These are phyloP conservation scores for Brachyopa scutellaris DNA, from an alignment of 2,888 invertebrate species.

Conservation along the genomic window DNA sequence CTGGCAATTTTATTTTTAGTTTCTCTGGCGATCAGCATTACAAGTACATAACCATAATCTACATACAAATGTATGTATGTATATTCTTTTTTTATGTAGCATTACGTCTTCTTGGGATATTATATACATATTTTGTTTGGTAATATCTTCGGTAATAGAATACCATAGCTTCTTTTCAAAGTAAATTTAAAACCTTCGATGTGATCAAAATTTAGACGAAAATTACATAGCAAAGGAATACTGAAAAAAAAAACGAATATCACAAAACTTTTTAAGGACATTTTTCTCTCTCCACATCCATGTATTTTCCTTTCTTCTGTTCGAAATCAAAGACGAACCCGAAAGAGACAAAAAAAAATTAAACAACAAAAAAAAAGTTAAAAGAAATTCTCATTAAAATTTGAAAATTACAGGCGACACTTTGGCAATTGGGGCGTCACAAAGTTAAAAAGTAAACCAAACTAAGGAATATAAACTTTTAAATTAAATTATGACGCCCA, in stretches of 20 bases:
- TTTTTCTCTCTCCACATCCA: background rate
- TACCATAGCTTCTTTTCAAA: constrained; percentile 29
- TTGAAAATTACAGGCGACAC: constrained; percentile 71
- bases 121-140: no score
- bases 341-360: constrained; percentile 8
- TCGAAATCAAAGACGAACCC: constrained; percentile 25
- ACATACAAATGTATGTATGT: no score
- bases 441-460: constrained; percentile 62
- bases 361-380: background rate
- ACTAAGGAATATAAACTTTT: constrained; percentile 68
- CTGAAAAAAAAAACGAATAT: background rate
- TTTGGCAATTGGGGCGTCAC: constrained; percentile 60
- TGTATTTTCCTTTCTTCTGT: background rate
- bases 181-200: background rate
- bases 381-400: constrained; percentile 70
- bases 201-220: constrained; percentile 39
- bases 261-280: constrained; percentile 26
- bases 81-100: no score
- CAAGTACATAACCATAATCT: no score
- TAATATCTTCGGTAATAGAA: constrained; percentile 49
- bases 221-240: background rate
- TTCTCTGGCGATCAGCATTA: no score
- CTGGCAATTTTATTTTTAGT: no score
- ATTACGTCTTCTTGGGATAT: no score
- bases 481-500: constrained; percentile 72